Evolutionary conservation across 2,888 invertebrate genomes (phyloP), one percentile per base, ranked within the genome.

Genomic region (Troilus luridus): DNA sequence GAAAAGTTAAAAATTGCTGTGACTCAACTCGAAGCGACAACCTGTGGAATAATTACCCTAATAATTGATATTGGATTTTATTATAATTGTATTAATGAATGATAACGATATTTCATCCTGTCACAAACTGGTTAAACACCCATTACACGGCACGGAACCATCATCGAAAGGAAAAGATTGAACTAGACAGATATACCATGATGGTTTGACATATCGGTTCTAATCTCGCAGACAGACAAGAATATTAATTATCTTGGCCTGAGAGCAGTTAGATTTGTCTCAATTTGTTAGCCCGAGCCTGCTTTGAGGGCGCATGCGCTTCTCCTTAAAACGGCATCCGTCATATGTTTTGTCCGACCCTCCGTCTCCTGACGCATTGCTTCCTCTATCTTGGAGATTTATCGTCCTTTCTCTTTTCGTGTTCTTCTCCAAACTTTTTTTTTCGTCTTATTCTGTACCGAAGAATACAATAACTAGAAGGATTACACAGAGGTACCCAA

Each of bases 201-300:
- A 91, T 91, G 88, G 67, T 58, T 91, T 91, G 91, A 91, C 88
- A 91, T 91, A 91, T 91, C 54, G 91, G 56, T 88, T 88, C 85
- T 21, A 67, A 77, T 77, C 27, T 21, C 88, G 17, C 90, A 67
- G 77, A 12, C 88, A 72, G 58, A n/a, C 72, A 77, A 77, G 77
- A 89, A 88, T 91, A 91, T 91, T 91, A 91, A 91, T 91, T 91
- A 88, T 24, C 11, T 41, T n/a, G 12, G 56, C 14, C 72, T n/a
- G 8, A 67, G 89, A 54, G 88, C 72, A 88, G 88, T 27, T 27
- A 88, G 88, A 91, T 90, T 90, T 90, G 91, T 91, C 91, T 91
- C 91, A 91, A 91, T 91, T 91, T 91, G 90, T 91, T 91, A 91
- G 81, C 88, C n/a, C 67, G n/a, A 41, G 90, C 17, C 64, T 54